These are phyloP conservation scores for Ornithorhynchus anatinus DNA, from an alignment of 2,113 vertebrate genomes.

Conservation along the genomic window DNA sequence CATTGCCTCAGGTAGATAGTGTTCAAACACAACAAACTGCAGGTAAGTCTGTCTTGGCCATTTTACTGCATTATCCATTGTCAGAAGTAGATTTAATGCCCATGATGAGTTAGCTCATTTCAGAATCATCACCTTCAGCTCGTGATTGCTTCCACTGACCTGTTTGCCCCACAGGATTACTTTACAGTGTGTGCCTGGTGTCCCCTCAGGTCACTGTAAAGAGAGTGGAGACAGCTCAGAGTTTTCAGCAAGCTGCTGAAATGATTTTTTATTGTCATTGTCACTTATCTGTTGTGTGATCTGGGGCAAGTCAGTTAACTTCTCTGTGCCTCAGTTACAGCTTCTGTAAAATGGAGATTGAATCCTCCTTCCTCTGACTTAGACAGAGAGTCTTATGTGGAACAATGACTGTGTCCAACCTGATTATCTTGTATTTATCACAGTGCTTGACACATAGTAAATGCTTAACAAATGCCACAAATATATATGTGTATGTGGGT, in stretches of 20 bases:
- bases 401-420: too few relatives aligned
- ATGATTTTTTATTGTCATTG: background rate
- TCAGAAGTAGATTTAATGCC: background rate
- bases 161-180: background rate
- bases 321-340: too few relatives aligned
- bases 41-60: slow-evolving; percentile 71
- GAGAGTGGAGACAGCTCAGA: background rate
- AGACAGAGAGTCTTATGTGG: too few relatives aligned
- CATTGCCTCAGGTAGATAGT: slow-evolving; percentile 82
- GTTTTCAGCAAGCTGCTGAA: background rate
- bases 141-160: background rate
- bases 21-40: slow-evolving; percentile 84
- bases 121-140: background rate
- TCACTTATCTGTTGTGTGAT: too few relatives aligned
- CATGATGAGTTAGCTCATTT: background rate
- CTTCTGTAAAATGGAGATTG: too few relatives aligned
- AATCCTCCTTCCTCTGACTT: too few relatives aligned
- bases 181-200: background rate
- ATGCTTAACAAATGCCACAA: too few relatives aligned
- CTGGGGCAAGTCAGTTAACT: too few relatives aligned
- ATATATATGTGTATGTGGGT: too few relatives aligned
- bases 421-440: too few relatives aligned
- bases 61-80: background rate
- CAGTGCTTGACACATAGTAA: too few relatives aligned
- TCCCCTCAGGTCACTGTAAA: background rate